A percentile compares a stretch with the other conserved stretches of the same genome.
phyloP scores from a whole-genome alignment of 2,113 vertebrate species.

The Piliocolobus tephrosceles region DNA sequence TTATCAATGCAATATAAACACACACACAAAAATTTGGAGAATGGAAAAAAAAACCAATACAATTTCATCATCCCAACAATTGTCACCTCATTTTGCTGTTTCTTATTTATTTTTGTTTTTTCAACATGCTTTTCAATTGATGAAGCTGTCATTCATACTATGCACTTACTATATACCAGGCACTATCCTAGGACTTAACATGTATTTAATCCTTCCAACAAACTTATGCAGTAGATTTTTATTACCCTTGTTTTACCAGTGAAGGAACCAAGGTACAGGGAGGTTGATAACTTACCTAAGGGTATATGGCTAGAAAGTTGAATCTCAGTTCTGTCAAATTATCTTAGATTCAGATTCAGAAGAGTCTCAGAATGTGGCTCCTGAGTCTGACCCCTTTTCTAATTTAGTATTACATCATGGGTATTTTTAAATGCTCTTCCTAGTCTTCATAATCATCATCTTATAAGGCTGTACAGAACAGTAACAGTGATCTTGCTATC shows the following conservation, averaged over 20 bases:
- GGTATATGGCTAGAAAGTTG: not conserved
- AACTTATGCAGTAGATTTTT: not conserved
- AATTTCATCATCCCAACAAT: not conserved
- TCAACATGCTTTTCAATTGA: not conserved
- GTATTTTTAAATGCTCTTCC: not conserved
- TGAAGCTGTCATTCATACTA: not conserved
- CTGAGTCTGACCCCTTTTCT: not conserved
- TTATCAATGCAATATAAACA: not conserved
- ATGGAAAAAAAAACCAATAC: not conserved
- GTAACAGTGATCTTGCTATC: not conserved
- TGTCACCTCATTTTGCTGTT: not conserved
- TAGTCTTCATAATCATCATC: conserved; percentile 13
- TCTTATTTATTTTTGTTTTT: not conserved
- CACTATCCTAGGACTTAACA: not conserved
- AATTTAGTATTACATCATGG: not conserved
- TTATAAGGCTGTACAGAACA: not conserved
- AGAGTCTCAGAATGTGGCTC: not conserved
- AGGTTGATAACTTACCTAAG: not conserved
- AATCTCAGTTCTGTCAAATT: not conserved
- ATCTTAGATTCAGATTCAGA: not conserved
- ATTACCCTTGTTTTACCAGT: not conserved
- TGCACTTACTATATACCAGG: not conserved
- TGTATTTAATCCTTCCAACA: conserved; percentile 8
- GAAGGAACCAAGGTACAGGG: conserved; percentile 17
- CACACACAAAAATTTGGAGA: conserved; percentile 7